Percentiles rank a stretch among this genome's conserved stretches.
Conservation (phyloP, 2,888 invertebrate genomes). For the Ormyrus thymus region DNA sequence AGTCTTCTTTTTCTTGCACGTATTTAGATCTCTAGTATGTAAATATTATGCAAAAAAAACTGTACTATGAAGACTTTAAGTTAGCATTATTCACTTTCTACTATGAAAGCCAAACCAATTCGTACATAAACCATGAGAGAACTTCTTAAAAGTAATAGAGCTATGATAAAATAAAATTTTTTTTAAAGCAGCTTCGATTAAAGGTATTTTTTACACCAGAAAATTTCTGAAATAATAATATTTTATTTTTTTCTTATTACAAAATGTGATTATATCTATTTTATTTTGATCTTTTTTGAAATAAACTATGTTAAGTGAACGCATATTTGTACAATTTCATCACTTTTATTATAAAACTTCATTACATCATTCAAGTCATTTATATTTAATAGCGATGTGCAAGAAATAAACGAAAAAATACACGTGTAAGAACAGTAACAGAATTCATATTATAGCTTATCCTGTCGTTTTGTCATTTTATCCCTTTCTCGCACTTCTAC, state of each 20-base stretch:
- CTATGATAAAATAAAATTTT: conserved; percentile 4
- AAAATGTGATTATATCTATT: neutral
- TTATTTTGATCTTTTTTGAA: conserved; percentile 19
- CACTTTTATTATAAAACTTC: conserved; percentile 39
- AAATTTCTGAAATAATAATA: neutral
- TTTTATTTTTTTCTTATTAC: conserved; percentile 6
- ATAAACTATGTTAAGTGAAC: conserved; percentile 26
- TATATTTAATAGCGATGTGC: conserved; percentile 23
- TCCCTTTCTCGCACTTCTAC: neutral
- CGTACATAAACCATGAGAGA: conserved; percentile 6
- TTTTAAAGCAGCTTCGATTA: no score
- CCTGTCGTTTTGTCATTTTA: conserved; percentile 10
- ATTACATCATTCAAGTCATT: conserved; percentile 35
- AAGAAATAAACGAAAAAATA: conserved; percentile 38
- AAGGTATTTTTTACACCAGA: neutral
- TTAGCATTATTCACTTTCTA: neutral
- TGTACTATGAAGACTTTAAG: no score
- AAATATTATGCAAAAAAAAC: no score
- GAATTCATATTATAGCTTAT: conserved; percentile 26
- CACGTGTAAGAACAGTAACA: conserved; percentile 42
- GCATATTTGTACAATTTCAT: conserved; percentile 43
- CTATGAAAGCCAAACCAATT: conserved; percentile 2
- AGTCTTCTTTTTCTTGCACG: conserved; percentile 9
- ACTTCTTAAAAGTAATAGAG: conserved; percentile 4
- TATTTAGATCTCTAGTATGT: no score